Evolutionary conservation across 2,113 vertebrate species (phyloP).

Genomic region (Phylloscopus trochiloides): DNA sequence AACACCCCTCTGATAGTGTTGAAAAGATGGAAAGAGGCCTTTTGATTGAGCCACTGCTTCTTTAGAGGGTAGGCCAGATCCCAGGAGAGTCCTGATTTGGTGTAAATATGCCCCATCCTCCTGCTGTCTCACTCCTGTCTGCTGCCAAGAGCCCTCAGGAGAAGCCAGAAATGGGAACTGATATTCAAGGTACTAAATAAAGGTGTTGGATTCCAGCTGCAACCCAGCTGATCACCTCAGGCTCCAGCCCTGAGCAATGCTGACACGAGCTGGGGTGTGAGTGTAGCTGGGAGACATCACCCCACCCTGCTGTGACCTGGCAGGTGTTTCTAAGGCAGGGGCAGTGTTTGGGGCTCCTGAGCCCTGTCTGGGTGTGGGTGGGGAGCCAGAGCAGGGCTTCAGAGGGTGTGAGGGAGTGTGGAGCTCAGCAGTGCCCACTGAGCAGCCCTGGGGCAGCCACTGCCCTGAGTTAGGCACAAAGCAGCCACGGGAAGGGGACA

Average conservation of each 20-base stretch:
- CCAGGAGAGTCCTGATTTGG: background rate
- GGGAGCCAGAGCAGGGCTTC: background rate
- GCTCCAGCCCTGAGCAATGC: background rate
- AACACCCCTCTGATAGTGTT: background rate
- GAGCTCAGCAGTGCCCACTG: background rate
- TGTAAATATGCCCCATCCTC: background rate
- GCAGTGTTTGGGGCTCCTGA: background rate
- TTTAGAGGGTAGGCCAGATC: background rate
- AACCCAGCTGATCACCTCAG: background rate
- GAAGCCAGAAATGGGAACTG: background rate
- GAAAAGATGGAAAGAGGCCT: background rate
- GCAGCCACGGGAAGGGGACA: background rate
- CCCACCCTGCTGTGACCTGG: background rate
- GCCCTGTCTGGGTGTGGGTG: background rate
- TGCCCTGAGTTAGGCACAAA: background rate
- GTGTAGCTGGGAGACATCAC: background rate
- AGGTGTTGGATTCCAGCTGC: background rate
- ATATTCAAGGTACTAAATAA: background rate
- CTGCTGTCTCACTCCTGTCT: background rate
- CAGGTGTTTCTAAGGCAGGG: background rate
- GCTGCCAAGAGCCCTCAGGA: background rate
- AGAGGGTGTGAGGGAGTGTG: background rate
- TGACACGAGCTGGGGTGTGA: background rate
- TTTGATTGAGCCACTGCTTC: background rate
- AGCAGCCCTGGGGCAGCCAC: background rate